These are phyloP conservation scores for Sprattus sprattus DNA, from an alignment of 2,113 vertebrate species.

Conservation along the genomic window DNA sequence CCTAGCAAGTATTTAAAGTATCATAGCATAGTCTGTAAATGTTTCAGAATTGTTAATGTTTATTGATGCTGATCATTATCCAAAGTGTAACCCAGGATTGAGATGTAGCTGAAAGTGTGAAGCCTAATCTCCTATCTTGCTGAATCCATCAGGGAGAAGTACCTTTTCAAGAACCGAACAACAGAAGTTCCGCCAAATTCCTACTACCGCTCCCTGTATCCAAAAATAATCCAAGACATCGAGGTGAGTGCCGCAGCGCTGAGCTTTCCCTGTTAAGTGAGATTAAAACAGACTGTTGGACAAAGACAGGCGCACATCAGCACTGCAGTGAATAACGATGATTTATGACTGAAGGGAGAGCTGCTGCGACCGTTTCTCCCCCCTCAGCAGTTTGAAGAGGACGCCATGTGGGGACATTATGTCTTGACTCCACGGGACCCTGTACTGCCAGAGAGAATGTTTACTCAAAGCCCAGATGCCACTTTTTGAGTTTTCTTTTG, in stretches of 20 bases:
- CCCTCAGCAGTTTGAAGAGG: background rate
- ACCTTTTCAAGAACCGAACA: conserved; percentile 98
- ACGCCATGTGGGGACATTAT: background rate
- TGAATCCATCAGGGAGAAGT: conserved; percentile 85
- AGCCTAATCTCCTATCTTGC: background rate
- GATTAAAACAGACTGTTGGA: background rate
- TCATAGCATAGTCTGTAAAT: background rate
- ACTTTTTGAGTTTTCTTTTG: background rate
- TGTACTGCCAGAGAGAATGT: background rate
- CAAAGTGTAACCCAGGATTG: background rate
- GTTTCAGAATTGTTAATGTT: background rate
- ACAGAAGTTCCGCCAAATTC: conserved; percentile 96
- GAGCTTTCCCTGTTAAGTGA: background rate
- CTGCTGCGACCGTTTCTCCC: background rate
- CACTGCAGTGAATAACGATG: background rate
- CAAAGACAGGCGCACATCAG: background rate
- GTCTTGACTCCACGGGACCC: background rate
- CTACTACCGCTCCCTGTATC: conserved; percentile 97
- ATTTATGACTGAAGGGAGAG: background rate
- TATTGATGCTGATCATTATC: background rate
- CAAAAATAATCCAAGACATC: conserved; percentile 99
- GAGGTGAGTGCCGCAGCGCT: conserved; percentile 75
- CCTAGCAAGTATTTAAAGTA: background rate
- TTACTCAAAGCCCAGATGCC: background rate
- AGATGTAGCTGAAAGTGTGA: background rate